Base-by-base conservation (phyloP, 2,888 invertebrate species). In the Tetranychus piercei region DNA sequence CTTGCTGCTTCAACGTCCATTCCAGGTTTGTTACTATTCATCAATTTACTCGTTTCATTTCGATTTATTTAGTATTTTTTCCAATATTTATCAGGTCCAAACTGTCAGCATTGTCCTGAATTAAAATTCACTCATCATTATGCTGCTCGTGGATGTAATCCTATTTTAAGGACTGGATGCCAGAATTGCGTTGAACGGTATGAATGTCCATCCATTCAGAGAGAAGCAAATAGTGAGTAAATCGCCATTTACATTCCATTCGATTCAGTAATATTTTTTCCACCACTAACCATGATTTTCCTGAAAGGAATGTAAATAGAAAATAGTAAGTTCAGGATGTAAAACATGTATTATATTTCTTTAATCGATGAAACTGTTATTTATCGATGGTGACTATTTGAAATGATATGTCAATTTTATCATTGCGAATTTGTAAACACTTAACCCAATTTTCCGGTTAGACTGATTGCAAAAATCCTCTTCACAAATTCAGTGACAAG, bases 71-170 rank as follows among this genome's bases (percentile, higher is more conserved):
- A 0, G 1, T 9, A 67, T 22, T 11, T 18, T 9, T 22, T n/a
- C 8, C 7, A 18, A 67, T 67, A 9, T 3, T 22, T n/a, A 11
- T 20, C 69, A 69, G 69, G 20, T 20, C 55, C 55, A 20, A 34
- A 72, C 11, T 45, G 44, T 45, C 44, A n/a, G 15, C 18, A 72
- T 1, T 72, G 44, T 72, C 43, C 20, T 34, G 43, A n/a, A 72
- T 23, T 23, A 4, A 69, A 69, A 69, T 69, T 20, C 20, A 69
- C 69, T 69, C 22, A 69, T 9, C 69, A 69, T 22, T 69, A 69
- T 20, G 1, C 11, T 8, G 69, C 69, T 22, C 18, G 20, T 20
- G 69, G 69, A 69, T 69, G 69, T 69, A 69, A 20, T 69, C 69
- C 69, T 5, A 22, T 69, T 23, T 23, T 20, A 5, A 22, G 34